Percentiles rank a stretch among this genome's conserved stretches.
Conservation (phyloP, 1,140 invertebrate genomes). For the Brachionus koreanus region DNA sequence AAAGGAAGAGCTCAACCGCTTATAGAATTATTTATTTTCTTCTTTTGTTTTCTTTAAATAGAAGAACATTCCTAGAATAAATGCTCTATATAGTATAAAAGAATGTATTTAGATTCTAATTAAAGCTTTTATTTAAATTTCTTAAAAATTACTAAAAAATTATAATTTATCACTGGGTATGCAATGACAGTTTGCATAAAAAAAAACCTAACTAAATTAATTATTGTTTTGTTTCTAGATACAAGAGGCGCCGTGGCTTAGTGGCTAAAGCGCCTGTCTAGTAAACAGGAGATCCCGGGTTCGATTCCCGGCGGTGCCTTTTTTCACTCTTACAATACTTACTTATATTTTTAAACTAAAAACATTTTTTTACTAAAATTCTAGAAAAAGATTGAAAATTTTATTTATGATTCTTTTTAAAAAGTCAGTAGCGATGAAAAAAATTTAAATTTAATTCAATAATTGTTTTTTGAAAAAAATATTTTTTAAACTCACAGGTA, state of each 20-base stretch:
- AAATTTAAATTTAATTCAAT: too few species aligned
- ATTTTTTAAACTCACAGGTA: too few species aligned
- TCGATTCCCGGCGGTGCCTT: neutral
- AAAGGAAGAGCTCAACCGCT: neutral
- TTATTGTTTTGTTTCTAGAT: too few species aligned
- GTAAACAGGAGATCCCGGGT: conserved; percentile 1
- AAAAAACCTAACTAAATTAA: too few species aligned
- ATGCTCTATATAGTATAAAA: neutral
- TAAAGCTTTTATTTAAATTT: neutral
- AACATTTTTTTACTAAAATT: too few species aligned
- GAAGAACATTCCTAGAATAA: neutral
- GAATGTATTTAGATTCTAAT: neutral
- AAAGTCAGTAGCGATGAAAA: too few species aligned
- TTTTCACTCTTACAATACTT: neutral
- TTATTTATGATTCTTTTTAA: too few species aligned
- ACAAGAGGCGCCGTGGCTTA: neutral
- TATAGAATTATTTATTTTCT: neutral
- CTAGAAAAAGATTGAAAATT: too few species aligned
- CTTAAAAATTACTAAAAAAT: neutral
- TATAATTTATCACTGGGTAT: neutral
- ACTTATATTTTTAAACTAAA: too few species aligned
- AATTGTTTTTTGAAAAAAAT: too few species aligned
- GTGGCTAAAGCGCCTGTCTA: conserved; percentile 1
- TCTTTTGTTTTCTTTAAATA: neutral
- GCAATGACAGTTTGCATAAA: neutral